Conservation (phyloP, 2,888 invertebrate genomes). For the Cephus rjabovi region DNA sequence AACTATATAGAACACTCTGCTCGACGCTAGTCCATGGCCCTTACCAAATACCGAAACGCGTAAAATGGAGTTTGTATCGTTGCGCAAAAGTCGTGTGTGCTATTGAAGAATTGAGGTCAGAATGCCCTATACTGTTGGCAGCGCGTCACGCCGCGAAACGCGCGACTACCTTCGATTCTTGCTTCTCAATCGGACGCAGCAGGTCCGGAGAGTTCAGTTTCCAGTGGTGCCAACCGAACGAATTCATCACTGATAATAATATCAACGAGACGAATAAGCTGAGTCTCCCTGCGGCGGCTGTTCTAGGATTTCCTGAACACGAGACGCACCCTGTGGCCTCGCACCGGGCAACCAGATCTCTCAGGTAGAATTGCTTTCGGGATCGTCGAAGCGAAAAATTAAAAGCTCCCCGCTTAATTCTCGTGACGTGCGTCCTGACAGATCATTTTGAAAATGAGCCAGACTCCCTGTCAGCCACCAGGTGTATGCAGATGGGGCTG, state of each 20-base stretch:
- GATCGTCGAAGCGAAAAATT: not conserved
- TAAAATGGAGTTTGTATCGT: slow-evolving; percentile 24
- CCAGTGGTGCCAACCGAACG: not conserved
- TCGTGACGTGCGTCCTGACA: not conserved
- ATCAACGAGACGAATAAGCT: not conserved
- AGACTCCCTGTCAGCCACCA: not conserved
- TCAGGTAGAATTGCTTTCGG: not conserved
- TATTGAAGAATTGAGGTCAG: slow-evolving; percentile 60
- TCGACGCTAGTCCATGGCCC: not conserved
- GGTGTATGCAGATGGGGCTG: not conserved
- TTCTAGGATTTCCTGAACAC: not conserved
- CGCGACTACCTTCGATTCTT: slow-evolving; percentile 35
- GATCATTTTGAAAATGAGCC: not conserved
- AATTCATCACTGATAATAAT: not conserved
- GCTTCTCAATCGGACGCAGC: not conserved
- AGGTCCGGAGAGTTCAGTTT: not conserved
- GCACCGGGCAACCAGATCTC: not conserved
- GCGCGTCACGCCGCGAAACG: slow-evolving; percentile 40
- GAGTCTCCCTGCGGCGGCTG: not conserved
- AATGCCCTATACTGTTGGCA: slow-evolving; percentile 48
- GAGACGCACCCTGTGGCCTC: not conserved
- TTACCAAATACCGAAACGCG: not conserved
- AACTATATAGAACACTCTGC: not conserved
- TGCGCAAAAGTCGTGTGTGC: slow-evolving; percentile 53
- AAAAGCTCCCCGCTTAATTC: not conserved